These are phyloP conservation scores for Thunnus thynnus DNA, from an alignment of 2,113 vertebrate species.

Conservation along the genomic window DNA sequence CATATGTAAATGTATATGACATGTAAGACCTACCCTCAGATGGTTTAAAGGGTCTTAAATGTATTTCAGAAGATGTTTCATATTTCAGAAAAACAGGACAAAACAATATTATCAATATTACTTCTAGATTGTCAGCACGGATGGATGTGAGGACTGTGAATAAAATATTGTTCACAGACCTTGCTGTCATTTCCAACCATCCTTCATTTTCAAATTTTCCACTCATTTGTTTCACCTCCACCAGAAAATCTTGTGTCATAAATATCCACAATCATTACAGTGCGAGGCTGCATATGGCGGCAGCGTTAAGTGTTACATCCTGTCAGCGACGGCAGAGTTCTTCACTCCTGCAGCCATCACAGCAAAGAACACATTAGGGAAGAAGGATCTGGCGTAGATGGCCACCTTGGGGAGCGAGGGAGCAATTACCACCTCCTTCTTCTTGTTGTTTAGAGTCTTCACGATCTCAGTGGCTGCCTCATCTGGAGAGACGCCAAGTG, in stretches of 20 bases:
- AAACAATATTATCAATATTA: neutral
- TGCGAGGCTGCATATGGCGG: neutral
- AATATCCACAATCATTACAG: neutral
- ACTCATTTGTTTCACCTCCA: too few species aligned
- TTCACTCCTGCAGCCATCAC: slow-evolving; percentile 92
- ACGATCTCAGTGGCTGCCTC: slow-evolving; percentile 90
- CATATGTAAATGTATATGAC: neutral
- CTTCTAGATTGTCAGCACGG: too few species aligned
- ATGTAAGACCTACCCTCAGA: neutral
- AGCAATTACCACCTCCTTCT: slow-evolving; percentile 92
- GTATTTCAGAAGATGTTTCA: neutral
- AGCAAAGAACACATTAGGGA: slow-evolving; percentile 92
- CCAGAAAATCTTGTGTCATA: neutral
- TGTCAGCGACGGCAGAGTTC: slow-evolving; percentile 80
- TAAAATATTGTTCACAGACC: too few species aligned
- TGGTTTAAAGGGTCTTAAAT: neutral
- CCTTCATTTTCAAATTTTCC: neutral
- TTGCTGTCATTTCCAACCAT: too few species aligned
- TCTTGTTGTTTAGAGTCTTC: slow-evolving; percentile 87
- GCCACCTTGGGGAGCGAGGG: slow-evolving; percentile 91
- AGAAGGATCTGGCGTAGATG: slow-evolving; percentile 89
- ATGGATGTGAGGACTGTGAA: too few species aligned
- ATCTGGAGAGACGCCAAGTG: slow-evolving; percentile 85
- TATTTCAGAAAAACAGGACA: neutral
- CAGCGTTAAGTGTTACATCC: slow-evolving; percentile 28